Percentiles rank a stretch among this genome's conserved stretches.
phyloP scores from a whole-genome alignment of 2,888 invertebrate species.

The Lordiphosa fenestrarum region DNA sequence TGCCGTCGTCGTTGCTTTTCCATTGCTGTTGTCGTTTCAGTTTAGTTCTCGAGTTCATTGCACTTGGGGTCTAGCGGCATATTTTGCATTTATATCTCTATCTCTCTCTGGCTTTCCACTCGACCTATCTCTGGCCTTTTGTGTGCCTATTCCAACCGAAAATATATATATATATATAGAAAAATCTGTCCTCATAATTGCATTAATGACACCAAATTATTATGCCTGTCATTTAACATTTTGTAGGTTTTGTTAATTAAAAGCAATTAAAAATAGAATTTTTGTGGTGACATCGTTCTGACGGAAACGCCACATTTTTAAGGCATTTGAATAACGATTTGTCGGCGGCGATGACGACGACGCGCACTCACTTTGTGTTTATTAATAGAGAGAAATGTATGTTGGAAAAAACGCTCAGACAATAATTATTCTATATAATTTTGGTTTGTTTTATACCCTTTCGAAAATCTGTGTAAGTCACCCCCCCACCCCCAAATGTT shows the following conservation, averaged over 20 bases:
- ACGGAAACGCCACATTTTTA: constrained; percentile 53
- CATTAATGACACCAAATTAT: constrained; percentile 39
- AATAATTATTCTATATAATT: too few relatives aligned
- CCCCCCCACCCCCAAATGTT: neutral
- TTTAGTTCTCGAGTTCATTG: constrained; percentile 54
- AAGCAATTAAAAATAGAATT: constrained; percentile 58
- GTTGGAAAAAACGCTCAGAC: constrained; percentile 6
- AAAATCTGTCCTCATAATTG: constrained; percentile 18
- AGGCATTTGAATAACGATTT: constrained; percentile 60
- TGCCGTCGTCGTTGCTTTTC: constrained; percentile 4
- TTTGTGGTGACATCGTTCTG: constrained; percentile 20
- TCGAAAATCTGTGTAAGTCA: constrained; percentile 53
- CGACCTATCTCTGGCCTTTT: constrained; percentile 35
- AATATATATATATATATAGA: too few relatives aligned
- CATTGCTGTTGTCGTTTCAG: constrained; percentile 10
- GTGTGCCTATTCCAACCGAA: too few relatives aligned
- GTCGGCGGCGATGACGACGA: constrained; percentile 25
- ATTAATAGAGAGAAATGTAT: constrained; percentile 11
- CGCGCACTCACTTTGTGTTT: constrained; percentile 13
- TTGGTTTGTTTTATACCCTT: neutral
- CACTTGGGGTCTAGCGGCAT: constrained; percentile 70
- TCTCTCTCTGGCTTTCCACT: constrained; percentile 4
- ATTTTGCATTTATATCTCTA: constrained; percentile 58
- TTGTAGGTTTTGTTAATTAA: constrained; percentile 54
- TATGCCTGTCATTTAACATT: constrained; percentile 59